A percentile compares a stretch with the other conserved stretches of the same genome.
These are phyloP conservation scores for Rhinoderma darwinii DNA, from an alignment of 2,113 vertebrate species.

Conservation along the genomic window DNA sequence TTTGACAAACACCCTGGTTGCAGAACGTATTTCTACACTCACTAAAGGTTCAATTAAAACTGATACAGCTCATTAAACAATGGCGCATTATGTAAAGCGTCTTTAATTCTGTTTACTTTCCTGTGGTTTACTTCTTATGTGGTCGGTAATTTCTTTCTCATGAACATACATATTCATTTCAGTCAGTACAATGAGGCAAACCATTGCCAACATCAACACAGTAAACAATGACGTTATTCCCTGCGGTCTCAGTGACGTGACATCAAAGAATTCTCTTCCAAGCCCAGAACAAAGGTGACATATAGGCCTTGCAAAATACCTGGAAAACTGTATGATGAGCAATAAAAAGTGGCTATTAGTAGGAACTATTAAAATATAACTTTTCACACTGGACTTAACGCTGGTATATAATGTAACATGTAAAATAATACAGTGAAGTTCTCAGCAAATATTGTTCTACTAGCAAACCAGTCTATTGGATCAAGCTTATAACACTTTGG, in stretches of 20 bases:
- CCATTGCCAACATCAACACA: conserved; percentile 19
- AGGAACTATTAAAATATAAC: not conserved
- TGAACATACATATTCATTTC: not conserved
- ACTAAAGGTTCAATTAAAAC: not conserved
- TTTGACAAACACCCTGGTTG: not conserved
- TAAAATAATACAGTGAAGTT: not conserved
- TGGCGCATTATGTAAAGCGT: not conserved
- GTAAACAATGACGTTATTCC: conserved; percentile 14
- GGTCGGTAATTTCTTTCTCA: conserved; percentile 38
- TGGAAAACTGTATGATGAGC: not conserved
- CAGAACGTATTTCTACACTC: not conserved
- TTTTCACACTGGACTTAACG: not conserved
- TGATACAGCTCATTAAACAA: conserved; percentile 2
- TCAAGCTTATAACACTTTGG: not conserved
- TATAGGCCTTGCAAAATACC: not conserved
- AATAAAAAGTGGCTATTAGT: not conserved
- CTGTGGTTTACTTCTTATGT: conserved; percentile 31
- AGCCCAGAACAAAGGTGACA: not conserved
- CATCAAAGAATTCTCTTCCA: conserved; percentile 2
- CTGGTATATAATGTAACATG: not conserved
- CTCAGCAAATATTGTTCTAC: not conserved
- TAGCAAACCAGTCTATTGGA: not conserved
- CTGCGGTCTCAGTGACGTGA: not conserved
- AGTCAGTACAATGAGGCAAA: not conserved
- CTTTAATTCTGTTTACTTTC: conserved; percentile 17